Conservation (phyloP, 1,140 invertebrate species). For the Dendroctonus ponderosae region DNA sequence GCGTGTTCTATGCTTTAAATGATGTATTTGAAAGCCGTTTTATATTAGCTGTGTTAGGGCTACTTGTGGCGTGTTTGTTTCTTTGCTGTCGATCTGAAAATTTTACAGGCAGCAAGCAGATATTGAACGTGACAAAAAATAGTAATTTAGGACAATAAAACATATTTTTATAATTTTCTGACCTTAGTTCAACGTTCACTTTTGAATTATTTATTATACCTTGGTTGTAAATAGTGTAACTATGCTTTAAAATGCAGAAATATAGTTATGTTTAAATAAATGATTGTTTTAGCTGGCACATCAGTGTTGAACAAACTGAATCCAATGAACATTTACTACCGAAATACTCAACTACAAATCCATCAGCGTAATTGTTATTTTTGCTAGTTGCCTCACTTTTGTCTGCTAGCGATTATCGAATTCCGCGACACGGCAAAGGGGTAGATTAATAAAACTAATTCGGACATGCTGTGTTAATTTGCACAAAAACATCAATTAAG, state of each 20-base stretch:
- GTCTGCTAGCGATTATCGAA: background rate
- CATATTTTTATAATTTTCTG: conserved; percentile 25
- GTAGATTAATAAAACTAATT: background rate
- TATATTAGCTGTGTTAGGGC: background rate
- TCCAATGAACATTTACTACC: no score
- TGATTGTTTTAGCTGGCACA: background rate
- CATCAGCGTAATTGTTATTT: background rate
- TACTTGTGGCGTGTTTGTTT: background rate
- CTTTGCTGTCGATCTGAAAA: background rate
- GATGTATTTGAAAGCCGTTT: background rate
- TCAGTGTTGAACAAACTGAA: no score
- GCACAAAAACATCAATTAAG: background rate
- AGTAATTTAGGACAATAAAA: conserved; percentile 22
- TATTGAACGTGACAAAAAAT: conserved; percentile 5
- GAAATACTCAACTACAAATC: background rate
- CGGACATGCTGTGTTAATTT: background rate
- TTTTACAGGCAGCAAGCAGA: background rate
- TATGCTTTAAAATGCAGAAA: conserved; percentile 35
- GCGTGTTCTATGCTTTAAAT: background rate
- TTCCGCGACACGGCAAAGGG: background rate
- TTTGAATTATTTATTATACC: conserved; percentile 36
- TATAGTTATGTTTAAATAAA: conserved; percentile 38
- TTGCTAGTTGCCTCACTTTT: background rate
- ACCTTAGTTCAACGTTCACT: conserved; percentile 7
- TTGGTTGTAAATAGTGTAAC: conserved; percentile 38